Conservation (phyloP, 2,113 vertebrate species). For the Lycocorax pyrrhopterus region DNA sequence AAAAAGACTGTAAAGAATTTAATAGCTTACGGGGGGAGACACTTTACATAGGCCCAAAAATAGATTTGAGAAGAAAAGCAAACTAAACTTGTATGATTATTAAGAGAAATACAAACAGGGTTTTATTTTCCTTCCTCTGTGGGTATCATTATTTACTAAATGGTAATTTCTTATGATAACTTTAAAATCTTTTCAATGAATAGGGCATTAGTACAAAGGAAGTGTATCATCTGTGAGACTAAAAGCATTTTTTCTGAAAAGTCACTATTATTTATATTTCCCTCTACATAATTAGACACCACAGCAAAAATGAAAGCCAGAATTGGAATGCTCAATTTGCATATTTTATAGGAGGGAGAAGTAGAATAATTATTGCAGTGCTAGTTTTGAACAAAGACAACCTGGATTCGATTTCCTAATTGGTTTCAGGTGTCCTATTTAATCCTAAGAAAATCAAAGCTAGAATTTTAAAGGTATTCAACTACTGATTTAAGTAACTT, state of each 20-base stretch:
- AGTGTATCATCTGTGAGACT: neutral
- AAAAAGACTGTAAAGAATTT: neutral
- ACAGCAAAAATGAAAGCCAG: neutral
- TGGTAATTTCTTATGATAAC: neutral
- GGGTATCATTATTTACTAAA: neutral
- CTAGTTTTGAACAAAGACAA: neutral
- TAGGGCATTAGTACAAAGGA: neutral
- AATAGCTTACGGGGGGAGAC: neutral
- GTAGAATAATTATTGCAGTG: neutral
- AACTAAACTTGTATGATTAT: neutral
- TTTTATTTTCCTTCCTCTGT: neutral
- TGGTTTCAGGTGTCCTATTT: neutral
- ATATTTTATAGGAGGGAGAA: neutral
- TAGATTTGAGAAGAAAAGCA: neutral
- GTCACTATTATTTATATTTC: neutral
- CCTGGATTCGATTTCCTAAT: neutral
- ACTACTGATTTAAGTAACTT: neutral
- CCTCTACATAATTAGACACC: neutral
- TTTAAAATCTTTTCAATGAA: neutral
- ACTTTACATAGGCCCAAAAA: neutral
- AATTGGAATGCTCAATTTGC: neutral
- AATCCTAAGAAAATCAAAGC: conserved; percentile 8
- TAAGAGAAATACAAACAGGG: neutral
- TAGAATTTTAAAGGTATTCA: neutral
- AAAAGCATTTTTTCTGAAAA: neutral